Percentiles rank a stretch among this genome's conserved stretches.
phyloP scores from a whole-genome alignment of 2,113 vertebrate genomes.

The Holacanthus passer region DNA sequence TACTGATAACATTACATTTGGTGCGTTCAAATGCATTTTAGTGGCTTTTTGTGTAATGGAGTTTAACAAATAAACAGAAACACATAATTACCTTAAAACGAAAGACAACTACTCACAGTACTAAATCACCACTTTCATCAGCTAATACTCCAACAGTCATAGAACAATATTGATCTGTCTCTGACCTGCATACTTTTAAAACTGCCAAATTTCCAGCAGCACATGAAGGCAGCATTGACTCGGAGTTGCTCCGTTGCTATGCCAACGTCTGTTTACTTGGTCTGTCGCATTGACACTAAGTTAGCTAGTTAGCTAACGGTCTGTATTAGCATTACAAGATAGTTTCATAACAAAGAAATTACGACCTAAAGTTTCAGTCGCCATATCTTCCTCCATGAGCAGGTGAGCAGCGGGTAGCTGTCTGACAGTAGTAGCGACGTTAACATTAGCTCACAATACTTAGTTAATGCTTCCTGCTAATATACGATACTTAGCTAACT shows the following conservation, averaged over 20 bases:
- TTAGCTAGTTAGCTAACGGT: background rate
- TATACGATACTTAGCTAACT: background rate
- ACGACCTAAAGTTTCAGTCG: background rate
- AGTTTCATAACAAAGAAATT: background rate
- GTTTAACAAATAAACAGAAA: background rate
- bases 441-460: background rate
- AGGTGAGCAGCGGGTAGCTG: constrained; percentile 23
- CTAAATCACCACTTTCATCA: background rate
- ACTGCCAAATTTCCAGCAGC: background rate
- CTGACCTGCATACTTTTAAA: background rate
- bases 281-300: background rate
- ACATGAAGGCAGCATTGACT: constrained; percentile 23
- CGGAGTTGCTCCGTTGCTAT: constrained; percentile 35
- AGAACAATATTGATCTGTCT: background rate
- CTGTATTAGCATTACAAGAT: background rate
- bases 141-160: background rate
- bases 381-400: constrained; percentile 1
- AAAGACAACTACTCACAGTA: background rate
- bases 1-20: background rate
- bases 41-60: background rate
- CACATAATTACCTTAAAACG: background rate
- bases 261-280: constrained; percentile 22
- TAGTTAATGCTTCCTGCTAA: background rate
- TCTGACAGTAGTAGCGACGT: too few species aligned
- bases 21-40: background rate